These are phyloP conservation scores for Anagyrus pseudococci DNA, from an alignment of 2,888 invertebrate genomes.

Conservation along the genomic window DNA sequence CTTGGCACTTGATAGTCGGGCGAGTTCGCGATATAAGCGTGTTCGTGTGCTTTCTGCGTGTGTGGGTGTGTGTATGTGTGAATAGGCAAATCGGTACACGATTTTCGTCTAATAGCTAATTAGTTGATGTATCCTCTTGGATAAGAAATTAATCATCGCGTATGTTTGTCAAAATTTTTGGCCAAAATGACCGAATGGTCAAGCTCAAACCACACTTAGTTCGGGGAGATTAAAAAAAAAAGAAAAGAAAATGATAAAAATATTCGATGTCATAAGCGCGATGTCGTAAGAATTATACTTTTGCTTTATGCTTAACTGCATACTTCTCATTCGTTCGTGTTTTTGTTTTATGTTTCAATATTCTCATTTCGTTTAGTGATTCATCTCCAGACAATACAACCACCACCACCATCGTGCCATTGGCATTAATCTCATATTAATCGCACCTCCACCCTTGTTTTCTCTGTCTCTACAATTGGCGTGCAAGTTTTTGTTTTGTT, in stretches of 20 bases:
- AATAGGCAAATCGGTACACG: conserved; percentile 12
- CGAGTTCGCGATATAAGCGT: conserved; percentile 23
- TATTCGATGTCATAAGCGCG: conserved; percentile 19
- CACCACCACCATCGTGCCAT: conserved; percentile 47
- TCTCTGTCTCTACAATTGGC: conserved; percentile 31
- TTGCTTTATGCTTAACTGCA: not conserved
- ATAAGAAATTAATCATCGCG: conserved; percentile 1
- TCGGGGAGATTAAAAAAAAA: conserved; percentile 14
- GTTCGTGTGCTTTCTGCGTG: too few relatives aligned
- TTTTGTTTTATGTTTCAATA: not conserved
- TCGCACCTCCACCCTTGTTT: conserved; percentile 43
- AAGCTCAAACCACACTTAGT: not conserved
- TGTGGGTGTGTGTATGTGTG: too few relatives aligned
- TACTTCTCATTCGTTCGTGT: conserved; percentile 1
- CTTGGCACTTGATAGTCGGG: conserved; percentile 20
- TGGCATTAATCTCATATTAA: conserved; percentile 41
- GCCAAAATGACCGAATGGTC: not conserved
- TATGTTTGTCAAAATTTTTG: conserved; percentile 4
- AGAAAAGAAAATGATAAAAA: conserved; percentile 16
- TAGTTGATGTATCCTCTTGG: conserved; percentile 14
- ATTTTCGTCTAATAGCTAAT: conserved; percentile 20
- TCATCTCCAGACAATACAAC: conserved; percentile 34
- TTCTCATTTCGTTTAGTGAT: conserved; percentile 1
- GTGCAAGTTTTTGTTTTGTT: too few relatives aligned
- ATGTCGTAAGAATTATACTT: conserved; percentile 11